Evolutionary conservation across 2,797 vertebrate genomes (phyloP).

Genomic region (Tolypeutes matacus): DNA sequence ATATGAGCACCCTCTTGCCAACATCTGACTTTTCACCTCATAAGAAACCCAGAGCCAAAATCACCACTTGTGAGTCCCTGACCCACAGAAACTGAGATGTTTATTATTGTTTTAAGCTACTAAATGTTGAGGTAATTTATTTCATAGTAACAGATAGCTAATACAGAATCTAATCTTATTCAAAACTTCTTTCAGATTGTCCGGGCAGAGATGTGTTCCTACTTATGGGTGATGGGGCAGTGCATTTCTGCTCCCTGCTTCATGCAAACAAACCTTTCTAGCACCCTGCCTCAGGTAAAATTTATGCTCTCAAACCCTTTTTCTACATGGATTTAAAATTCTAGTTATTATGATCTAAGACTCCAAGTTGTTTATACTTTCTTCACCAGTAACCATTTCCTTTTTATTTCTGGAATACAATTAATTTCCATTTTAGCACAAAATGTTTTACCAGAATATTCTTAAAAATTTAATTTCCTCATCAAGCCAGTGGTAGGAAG

Average conservation of each 20-base stretch:
- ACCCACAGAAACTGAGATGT: neutral
- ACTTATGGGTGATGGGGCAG: neutral
- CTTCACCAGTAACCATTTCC: neutral
- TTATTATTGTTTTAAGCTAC: neutral
- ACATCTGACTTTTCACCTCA: neutral
- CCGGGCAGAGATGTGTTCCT: neutral
- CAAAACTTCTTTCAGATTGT: neutral
- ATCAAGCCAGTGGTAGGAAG: neutral
- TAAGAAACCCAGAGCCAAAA: neutral
- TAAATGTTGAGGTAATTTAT: neutral
- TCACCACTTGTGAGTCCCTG: neutral
- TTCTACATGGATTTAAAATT: too few relatives aligned
- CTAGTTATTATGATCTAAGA: neutral
- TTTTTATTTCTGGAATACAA: neutral
- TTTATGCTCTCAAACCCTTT: neutral
- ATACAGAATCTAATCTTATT: neutral
- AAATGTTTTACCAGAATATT: constrained; percentile 35
- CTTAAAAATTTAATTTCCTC: neutral
- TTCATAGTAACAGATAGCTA: neutral
- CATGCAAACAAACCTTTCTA: neutral
- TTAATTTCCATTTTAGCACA: neutral
- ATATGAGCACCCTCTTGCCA: neutral
- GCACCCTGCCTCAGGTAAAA: neutral
- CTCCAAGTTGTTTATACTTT: neutral
- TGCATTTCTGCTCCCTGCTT: neutral